Evolutionary conservation across 2,888 invertebrate genomes (phyloP).

Genomic region (Drepanosiphum platanoidis): DNA sequence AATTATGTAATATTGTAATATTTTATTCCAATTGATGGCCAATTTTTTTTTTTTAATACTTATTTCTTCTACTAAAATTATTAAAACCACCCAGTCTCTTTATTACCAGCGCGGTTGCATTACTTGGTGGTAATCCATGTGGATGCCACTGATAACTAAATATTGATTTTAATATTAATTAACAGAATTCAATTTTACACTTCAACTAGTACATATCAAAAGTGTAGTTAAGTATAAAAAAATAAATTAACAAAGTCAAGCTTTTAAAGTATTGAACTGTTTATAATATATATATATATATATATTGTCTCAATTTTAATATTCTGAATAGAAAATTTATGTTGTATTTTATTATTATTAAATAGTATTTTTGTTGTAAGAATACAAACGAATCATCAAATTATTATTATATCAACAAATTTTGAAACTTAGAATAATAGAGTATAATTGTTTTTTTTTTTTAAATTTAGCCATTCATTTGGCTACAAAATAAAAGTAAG

Average conservation of each 20-base stretch:
- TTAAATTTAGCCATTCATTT: background rate
- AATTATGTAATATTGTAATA: too few relatives aligned
- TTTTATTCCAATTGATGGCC: background rate
- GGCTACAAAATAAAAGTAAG: conserved; percentile 5
- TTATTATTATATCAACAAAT: background rate
- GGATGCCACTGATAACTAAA: too few relatives aligned
- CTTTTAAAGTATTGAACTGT: background rate
- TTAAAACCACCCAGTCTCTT: too few relatives aligned
- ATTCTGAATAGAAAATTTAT: background rate
- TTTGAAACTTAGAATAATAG: background rate
- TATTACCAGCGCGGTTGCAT: too few relatives aligned
- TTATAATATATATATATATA: too few relatives aligned
- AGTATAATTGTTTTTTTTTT: background rate
- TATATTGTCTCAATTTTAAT: background rate
- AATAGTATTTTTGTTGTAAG: background rate
- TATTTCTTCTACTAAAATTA: background rate
- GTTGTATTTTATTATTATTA: background rate
- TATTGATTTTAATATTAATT: background rate
- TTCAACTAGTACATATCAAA: too few relatives aligned
- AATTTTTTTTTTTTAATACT: background rate
- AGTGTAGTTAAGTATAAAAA: background rate
- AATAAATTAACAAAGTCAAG: background rate
- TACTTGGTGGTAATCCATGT: too few relatives aligned
- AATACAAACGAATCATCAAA: background rate
- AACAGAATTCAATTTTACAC: background rate